Percentiles rank a stretch among this genome's conserved stretches.
These are phyloP conservation scores for Drosophila eugracilis DNA, from an alignment of 1,140 invertebrate genomes.

Conservation along the genomic window DNA sequence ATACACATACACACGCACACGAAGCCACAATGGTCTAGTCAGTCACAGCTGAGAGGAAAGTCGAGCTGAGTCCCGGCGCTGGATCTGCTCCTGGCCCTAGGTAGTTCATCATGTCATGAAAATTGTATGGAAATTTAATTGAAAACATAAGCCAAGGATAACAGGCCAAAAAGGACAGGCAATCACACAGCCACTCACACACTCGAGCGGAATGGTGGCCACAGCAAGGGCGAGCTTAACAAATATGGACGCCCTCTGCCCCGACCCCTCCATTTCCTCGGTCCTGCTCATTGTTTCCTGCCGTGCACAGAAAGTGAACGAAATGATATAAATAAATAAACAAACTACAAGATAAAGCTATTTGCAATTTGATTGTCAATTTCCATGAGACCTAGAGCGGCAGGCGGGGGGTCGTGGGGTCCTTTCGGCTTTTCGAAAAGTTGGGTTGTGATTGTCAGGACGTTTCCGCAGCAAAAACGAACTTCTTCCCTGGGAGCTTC, in stretches of 20 bases:
- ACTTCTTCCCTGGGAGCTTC: slow-evolving; percentile 43
- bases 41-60: slow-evolving; percentile 38
- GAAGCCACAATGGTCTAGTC: slow-evolving; percentile 30
- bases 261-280: slow-evolving; percentile 11
- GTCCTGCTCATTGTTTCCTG: slow-evolving; percentile 55
- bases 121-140: slow-evolving; percentile 84
- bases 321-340: slow-evolving; percentile 83
- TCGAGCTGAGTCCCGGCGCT: slow-evolving; percentile 38
- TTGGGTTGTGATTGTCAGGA: slow-evolving; percentile 55
- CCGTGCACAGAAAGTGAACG: slow-evolving; percentile 74
- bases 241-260: slow-evolving; percentile 57
- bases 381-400: slow-evolving; percentile 59
- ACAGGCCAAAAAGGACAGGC: slow-evolving; percentile 80
- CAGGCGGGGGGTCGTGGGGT: neutral
- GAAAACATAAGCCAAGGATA: slow-evolving; percentile 84
- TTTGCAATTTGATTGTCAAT: slow-evolving; percentile 83
- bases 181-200: slow-evolving; percentile 55
- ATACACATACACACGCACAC: slow-evolving; percentile 55
- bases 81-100: slow-evolving; percentile 54
- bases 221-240: slow-evolving; percentile 57
- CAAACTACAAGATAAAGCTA: slow-evolving; percentile 83
- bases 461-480: slow-evolving; percentile 68
- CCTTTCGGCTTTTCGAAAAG: slow-evolving; percentile 18
- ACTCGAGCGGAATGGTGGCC: slow-evolving; percentile 45
- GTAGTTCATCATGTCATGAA: slow-evolving; percentile 84